Percentiles rank a stretch among this genome's conserved stretches.
These are phyloP conservation scores for Pipistrellus pipistrellus DNA, from an alignment of 2,797 vertebrate species.

Conservation along the genomic window DNA sequence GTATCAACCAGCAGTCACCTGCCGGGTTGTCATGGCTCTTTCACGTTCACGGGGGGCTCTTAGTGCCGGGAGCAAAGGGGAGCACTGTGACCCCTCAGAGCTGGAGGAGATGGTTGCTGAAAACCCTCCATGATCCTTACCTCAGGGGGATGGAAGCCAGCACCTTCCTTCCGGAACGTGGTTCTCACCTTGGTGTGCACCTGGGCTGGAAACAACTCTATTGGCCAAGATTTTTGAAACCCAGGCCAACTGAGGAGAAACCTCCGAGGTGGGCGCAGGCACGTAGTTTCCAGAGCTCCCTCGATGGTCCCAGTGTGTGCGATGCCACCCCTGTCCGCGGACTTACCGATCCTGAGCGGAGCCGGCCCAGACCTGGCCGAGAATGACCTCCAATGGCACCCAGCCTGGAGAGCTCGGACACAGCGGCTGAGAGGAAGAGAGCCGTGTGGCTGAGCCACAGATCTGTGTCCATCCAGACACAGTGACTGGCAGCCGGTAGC, in stretches of 20 bases:
- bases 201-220: background rate
- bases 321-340: background rate
- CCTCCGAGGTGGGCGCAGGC: background rate
- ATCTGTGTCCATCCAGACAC: background rate
- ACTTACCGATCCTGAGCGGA: background rate
- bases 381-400: background rate
- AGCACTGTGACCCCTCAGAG: background rate
- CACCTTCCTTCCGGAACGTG: background rate
- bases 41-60: background rate
- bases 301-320: background rate
- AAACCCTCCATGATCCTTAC: background rate
- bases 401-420: background rate
- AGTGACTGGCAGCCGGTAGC: background rate
- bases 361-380: background rate
- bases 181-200: background rate
- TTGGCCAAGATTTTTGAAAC: background rate
- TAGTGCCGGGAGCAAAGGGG: background rate
- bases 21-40: background rate
- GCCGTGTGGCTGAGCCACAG: background rate
- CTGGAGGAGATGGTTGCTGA: background rate
- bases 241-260: background rate
- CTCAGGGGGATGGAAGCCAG: background rate
- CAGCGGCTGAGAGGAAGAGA: background rate
- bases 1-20: background rate
- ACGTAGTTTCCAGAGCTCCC: background rate